A percentile compares a stretch with the other conserved stretches of the same genome.
Evolutionary conservation across 2,797 vertebrate genomes (phyloP).

Genomic region (Orientallactaga sibirica): DNA sequence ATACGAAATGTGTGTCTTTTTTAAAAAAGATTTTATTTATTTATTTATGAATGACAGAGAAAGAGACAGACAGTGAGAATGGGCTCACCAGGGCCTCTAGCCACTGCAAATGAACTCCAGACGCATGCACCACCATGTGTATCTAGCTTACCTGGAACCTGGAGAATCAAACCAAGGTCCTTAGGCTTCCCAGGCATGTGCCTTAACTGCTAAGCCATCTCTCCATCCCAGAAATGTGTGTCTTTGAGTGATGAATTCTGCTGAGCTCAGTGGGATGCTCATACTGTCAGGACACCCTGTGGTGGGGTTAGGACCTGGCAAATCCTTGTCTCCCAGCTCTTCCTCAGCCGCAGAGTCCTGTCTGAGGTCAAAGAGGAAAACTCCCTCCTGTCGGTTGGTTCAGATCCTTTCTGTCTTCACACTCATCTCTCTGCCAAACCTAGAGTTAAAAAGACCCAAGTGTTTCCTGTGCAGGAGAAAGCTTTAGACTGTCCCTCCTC

Average conservation of each 20-base stretch:
- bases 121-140: too few relatives aligned
- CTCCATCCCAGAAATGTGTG: too few relatives aligned
- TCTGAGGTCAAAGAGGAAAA: background rate
- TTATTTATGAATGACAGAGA: too few relatives aligned
- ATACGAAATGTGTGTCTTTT: background rate
- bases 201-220: too few relatives aligned
- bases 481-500: background rate
- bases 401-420: background rate
- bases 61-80: too few relatives aligned
- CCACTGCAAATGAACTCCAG: too few relatives aligned
- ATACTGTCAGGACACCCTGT: background rate
- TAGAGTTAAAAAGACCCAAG: background rate
- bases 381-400: background rate
- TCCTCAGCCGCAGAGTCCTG: background rate
- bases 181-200: too few relatives aligned
- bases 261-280: background rate
- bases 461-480: background rate
- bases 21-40: too few relatives aligned
- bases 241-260: background rate
- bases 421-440: background rate
- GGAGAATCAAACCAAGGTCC: too few relatives aligned
- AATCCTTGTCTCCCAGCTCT: background rate
- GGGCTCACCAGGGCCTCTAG: too few relatives aligned
- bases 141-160: too few relatives aligned
- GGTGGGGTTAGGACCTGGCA: background rate